phyloP scores from a whole-genome alignment of 2,113 vertebrate species.

The Antigone vipio region DNA sequence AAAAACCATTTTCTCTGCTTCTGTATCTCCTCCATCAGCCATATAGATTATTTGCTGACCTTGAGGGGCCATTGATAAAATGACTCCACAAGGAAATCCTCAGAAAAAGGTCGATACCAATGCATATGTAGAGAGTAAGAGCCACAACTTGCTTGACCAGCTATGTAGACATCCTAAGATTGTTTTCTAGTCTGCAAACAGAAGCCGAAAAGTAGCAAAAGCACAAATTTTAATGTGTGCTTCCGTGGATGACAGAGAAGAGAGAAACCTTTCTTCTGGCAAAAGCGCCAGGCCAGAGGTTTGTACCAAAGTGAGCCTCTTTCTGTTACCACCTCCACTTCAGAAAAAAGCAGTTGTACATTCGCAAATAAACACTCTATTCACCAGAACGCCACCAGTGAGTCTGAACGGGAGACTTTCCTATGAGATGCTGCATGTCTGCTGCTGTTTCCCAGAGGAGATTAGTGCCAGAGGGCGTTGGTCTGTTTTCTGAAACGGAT shows the following conservation, averaged over 20 bases:
- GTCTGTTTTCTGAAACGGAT: background rate
- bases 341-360: background rate
- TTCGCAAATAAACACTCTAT: background rate
- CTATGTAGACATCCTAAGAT: background rate
- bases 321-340: background rate
- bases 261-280: background rate
- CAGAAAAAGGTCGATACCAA: background rate
- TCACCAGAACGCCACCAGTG: background rate
- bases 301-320: background rate
- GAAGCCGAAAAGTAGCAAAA: background rate
- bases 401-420: background rate
- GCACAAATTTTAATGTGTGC: background rate
- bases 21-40: background rate
- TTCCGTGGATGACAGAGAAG: background rate
- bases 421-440: background rate
- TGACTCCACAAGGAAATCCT: background rate
- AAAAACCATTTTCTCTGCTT: background rate
- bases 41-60: background rate
- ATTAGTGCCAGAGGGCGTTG: constrained; percentile 2
- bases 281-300: background rate
- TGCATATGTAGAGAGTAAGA: background rate
- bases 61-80: background rate
- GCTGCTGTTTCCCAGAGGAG: background rate
- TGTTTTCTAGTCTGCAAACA: background rate
- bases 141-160: background rate